Percentiles rank a stretch among this genome's conserved stretches.
Conservation (phyloP, 2,797 vertebrate species). For the Bufotes viridis region DNA sequence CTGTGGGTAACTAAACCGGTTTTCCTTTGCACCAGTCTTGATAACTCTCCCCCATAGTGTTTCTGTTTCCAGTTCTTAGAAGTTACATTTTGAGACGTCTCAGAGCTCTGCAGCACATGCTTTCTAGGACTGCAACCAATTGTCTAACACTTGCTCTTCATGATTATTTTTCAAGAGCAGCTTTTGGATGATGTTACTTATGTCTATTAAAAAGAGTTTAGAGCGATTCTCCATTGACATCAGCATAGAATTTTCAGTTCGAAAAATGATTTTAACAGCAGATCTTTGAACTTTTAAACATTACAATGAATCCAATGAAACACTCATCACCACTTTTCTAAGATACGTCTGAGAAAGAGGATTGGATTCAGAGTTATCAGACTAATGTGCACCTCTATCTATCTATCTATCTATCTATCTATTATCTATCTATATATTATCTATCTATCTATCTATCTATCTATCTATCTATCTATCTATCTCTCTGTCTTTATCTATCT, state of each 20-base stretch:
- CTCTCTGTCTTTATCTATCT: neutral
- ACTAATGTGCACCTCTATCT: neutral
- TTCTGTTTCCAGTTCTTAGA: neutral
- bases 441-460: neutral
- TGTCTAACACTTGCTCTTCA: neutral
- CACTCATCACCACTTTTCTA: neutral
- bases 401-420: neutral
- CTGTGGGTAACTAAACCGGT: too few species aligned
- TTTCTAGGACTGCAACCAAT: neutral
- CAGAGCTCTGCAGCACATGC: neutral
- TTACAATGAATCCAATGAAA: neutral
- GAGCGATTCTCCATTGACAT: neutral
- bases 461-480: neutral
- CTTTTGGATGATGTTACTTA: neutral
- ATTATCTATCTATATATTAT: neutral
- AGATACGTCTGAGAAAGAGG: neutral
- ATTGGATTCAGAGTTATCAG: neutral
- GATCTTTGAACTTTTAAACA: neutral
- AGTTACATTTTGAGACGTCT: neutral
- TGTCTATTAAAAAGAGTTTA: slow-evolving; percentile 4
- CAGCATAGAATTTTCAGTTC: neutral
- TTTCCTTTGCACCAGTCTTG: too few species aligned
- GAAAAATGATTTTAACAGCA: neutral
- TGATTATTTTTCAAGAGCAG: neutral
- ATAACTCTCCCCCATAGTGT: neutral